Percentiles rank a stretch among this genome's conserved stretches.
Evolutionary conservation across 2,888 invertebrate genomes (phyloP).

Genomic region (Plagiodera versicolora): DNA sequence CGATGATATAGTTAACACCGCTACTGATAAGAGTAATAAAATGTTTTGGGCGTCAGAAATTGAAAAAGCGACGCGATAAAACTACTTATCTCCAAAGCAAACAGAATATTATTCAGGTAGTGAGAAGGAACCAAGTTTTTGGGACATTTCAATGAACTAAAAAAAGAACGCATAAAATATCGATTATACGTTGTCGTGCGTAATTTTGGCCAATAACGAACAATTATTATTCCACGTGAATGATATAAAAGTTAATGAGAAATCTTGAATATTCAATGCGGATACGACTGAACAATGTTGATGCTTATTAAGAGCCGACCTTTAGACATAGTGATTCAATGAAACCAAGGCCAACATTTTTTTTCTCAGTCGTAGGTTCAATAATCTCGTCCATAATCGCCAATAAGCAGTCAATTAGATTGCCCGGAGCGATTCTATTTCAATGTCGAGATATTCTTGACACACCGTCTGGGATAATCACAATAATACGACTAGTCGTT

Average conservation of each 20-base stretch:
- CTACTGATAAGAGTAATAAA: not conserved
- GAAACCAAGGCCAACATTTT: conserved; percentile 1
- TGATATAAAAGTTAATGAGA: not conserved
- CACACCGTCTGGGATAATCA: too few species aligned
- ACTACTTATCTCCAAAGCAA: conserved; percentile 3
- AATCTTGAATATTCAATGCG: not conserved
- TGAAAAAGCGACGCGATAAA: not conserved
- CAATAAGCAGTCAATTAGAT: conserved; percentile 27
- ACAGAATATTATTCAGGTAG: conserved; percentile 8
- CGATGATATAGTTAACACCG: too few species aligned
- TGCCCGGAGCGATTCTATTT: conserved; percentile 20
- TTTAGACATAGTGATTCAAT: conserved; percentile 1
- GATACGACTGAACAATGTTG: not conserved
- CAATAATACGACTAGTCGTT: too few species aligned
- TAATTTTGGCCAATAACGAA: not conserved
- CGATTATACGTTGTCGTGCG: not conserved
- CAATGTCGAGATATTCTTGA: not conserved
- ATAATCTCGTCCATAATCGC: conserved; percentile 29
- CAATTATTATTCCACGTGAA: not conserved
- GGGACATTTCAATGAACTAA: too few species aligned
- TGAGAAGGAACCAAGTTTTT: not conserved
- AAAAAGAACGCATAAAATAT: not conserved
- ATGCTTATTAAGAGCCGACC: not conserved
- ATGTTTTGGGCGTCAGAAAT: not conserved
- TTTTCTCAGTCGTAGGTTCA: conserved; percentile 23